Evolutionary conservation across 2,797 vertebrate species (phyloP).

Genomic region (Sarcoramphus papa): DNA sequence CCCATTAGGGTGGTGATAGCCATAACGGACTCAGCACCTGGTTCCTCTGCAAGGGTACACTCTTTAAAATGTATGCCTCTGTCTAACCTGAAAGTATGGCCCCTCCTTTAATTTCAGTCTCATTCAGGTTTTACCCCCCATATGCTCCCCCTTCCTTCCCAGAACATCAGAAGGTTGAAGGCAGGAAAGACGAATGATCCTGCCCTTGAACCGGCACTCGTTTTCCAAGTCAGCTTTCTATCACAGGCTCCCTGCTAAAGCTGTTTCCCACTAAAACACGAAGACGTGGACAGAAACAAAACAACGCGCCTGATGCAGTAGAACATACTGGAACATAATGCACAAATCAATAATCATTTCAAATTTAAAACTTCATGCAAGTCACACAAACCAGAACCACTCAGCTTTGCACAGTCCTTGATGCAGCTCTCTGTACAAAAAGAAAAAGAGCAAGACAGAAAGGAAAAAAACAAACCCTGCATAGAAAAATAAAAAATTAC

Average conservation of each 20-base stretch:
- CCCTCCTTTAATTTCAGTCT: background rate
- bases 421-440: background rate
- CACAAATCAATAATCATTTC: slow-evolving; percentile 29
- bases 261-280: background rate
- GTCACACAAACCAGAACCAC: slow-evolving; percentile 13
- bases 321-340: background rate
- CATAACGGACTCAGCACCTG: background rate
- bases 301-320: background rate
- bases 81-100: background rate
- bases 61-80: background rate
- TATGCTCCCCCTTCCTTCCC: background rate
- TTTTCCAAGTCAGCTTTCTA: slow-evolving; percentile 21
- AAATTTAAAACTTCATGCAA: slow-evolving; percentile 24
- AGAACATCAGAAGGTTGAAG: background rate
- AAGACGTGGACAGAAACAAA: slow-evolving; percentile 9
- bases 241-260: background rate
- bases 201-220: background rate
- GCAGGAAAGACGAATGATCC: background rate
- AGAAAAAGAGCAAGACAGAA: background rate
- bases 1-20: background rate
- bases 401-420: background rate
- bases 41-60: background rate
- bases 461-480: background rate
- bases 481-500: background rate
- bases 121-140: background rate